These are phyloP conservation scores for Meloe dianella DNA, from an alignment of 2,888 invertebrate species.

Conservation along the genomic window DNA sequence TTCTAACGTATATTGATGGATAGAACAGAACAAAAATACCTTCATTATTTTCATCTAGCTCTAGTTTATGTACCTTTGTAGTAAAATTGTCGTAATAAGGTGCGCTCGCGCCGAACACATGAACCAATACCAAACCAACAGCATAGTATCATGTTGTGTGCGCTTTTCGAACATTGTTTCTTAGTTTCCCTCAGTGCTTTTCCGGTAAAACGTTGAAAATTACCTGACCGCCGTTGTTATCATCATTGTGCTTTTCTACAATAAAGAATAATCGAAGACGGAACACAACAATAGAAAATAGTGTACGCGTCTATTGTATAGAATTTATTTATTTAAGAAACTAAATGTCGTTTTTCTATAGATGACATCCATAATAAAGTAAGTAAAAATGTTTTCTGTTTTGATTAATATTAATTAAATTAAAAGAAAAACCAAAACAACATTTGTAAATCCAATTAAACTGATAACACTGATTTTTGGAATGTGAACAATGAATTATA, in stretches of 20 bases:
- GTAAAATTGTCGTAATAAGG: slow-evolving; percentile 2
- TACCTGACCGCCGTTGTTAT: not conserved
- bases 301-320: slow-evolving; percentile 34
- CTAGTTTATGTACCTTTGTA: not conserved
- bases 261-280: not conserved
- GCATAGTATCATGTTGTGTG: slow-evolving; percentile 21
- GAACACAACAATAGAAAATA: slow-evolving; percentile 19
- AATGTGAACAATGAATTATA: not conserved
- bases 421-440: not conserved
- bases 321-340: slow-evolving; percentile 29
- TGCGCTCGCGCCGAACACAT: not conserved
- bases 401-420: not conserved
- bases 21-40: slow-evolving; percentile 23
- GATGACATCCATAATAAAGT: slow-evolving; percentile 47
- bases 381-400: slow-evolving; percentile 17
- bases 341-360: slow-evolving; percentile 42
- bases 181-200: slow-evolving; percentile 43
- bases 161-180: slow-evolving; percentile 41
- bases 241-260: not conserved
- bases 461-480: not conserved
- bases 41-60: slow-evolving; percentile 21
- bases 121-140: slow-evolving; percentile 32
- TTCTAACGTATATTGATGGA: not conserved
- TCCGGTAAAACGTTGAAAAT: slow-evolving; percentile 27
- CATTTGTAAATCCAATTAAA: not conserved